Conservation (phyloP, 2,888 invertebrate genomes). For the Chymomyza fuscimana region DNA sequence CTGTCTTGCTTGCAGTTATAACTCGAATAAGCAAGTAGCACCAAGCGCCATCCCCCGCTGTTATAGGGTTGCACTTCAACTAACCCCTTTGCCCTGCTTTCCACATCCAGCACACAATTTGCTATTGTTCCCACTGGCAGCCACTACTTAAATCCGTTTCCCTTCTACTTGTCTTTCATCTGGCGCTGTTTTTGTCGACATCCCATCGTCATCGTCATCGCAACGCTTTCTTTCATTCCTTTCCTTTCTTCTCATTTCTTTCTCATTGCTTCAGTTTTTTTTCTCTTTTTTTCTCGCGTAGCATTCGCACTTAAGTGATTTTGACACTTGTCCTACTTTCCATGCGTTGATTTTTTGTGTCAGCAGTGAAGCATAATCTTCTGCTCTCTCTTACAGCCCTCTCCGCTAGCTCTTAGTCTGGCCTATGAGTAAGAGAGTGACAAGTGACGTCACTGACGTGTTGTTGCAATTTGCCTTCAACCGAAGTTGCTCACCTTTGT, state of each 20-base stretch:
- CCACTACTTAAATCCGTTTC: constrained; percentile 65
- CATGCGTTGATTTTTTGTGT: constrained; percentile 73
- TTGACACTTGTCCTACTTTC: constrained; percentile 72
- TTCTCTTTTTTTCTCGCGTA: constrained; percentile 35
- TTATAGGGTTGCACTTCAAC: neutral
- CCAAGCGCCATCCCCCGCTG: neutral
- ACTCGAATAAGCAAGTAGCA: constrained; percentile 3
- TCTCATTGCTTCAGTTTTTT: constrained; percentile 49
- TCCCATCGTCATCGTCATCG: constrained; percentile 30
- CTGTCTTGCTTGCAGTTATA: neutral
- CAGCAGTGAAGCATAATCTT: constrained; percentile 49
- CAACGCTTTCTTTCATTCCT: constrained; percentile 8
- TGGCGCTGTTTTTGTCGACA: constrained; percentile 26
- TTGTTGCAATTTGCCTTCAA: constrained; percentile 20
- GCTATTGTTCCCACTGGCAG: constrained; percentile 52
- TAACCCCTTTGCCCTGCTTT: neutral
- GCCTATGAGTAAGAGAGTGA: constrained; percentile 27
- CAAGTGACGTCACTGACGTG: neutral
- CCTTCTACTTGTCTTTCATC: constrained; percentile 51
- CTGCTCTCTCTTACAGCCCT: neutral
- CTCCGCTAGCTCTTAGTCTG: neutral
- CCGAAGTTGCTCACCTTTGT: constrained; percentile 69
- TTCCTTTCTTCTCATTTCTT: constrained; percentile 18
- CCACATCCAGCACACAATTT: constrained; percentile 22
- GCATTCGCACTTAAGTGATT: constrained; percentile 73